Evolutionary conservation across 2,797 vertebrate species (phyloP), one percentile per base, ranked within the genome.

Genomic region (Onychomys arenicola): DNA sequence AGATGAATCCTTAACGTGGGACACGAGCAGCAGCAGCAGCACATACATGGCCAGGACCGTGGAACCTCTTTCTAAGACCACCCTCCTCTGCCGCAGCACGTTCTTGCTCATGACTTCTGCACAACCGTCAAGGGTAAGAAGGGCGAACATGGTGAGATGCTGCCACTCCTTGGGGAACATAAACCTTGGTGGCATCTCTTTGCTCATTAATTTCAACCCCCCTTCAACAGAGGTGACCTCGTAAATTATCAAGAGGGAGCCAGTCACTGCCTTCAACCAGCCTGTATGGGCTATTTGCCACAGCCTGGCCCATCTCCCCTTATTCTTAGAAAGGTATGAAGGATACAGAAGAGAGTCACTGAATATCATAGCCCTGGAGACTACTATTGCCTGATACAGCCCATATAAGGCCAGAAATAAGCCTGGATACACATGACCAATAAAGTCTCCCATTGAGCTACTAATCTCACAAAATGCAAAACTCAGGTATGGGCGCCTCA

Each of bases 161-260:
- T 98, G 98, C 98, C 98, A 98, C 49, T 95, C 92, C 37, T 86
- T 98, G 46, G 97, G 94, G 81, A 97, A 63, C 69, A 93, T 83
- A 37, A 98, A 97, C 59, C 63, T 92, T 29, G 95, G 93, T 10
- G 95, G 94, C 1, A 93, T 57, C 21, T 90, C 94, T 65, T 84
- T 81, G 46, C 77, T 69, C 86, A 97, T 97, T 9, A 97, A 25
- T 2, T 10, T 67, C 57, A 98, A 29, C 17, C 86, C 96, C 55
- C 82, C 94, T 12, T 94, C 77, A 46, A 94, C n/a, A 84, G 89
- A 95, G 32, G 46, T 96, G 71, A 97, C 14, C 55, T 98, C 97
- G 40, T 95, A 96, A 61, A 92, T 67, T 43, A 96, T 94, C 32
- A 97, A 93, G 85, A 96, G 29, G 13, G 89, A 94, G 19, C 97